Evolutionary conservation across 2,113 vertebrate species (phyloP).

Genomic region (Callocephalon fimbriatum): DNA sequence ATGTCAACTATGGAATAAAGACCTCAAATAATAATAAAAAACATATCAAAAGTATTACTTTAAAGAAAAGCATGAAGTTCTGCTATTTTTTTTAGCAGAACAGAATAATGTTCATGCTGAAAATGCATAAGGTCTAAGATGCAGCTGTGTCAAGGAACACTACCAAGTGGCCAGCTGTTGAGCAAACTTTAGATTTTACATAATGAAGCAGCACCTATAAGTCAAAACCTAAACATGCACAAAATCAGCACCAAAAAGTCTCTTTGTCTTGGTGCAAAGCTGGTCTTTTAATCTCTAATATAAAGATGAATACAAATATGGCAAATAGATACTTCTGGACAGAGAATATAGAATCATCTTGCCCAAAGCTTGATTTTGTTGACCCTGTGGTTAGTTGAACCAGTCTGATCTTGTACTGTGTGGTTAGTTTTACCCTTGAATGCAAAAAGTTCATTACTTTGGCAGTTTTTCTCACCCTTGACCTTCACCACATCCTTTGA

Average conservation of each 20-base stretch:
- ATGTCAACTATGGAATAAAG: background rate
- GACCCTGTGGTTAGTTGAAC: background rate
- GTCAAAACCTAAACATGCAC: background rate
- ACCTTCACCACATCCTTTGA: constrained; percentile 1
- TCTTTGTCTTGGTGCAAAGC: background rate
- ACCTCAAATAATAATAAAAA: background rate
- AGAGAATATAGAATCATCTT: background rate
- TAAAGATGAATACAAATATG: background rate
- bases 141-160: background rate
- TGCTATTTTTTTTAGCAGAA: background rate
- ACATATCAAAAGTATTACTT: background rate
- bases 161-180: background rate
- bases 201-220: background rate
- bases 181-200: background rate
- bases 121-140: background rate
- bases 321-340: background rate
- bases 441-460: background rate
- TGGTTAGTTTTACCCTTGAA: background rate
- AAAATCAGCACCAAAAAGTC: background rate
- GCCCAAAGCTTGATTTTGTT: background rate
- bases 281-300: background rate
- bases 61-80: background rate
- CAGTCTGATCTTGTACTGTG: background rate
- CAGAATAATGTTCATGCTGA: background rate
- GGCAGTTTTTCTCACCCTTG: background rate